Conservation (phyloP, 2,113 vertebrate species). For the Pluvianellus socialis region DNA sequence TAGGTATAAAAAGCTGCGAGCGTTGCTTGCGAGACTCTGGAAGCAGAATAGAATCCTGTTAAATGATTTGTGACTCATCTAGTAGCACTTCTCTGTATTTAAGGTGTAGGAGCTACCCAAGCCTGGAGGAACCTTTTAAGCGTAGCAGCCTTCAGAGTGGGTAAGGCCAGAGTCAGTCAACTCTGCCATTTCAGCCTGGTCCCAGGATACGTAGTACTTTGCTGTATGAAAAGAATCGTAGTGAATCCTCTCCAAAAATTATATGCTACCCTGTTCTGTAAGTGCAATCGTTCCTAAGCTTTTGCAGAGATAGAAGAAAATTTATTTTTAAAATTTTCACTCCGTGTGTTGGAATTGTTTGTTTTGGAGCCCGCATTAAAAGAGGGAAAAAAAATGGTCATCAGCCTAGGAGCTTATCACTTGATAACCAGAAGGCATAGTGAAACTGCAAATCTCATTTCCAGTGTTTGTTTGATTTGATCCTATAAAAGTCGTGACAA, state of each 20-base stretch:
- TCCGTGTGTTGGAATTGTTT: not conserved
- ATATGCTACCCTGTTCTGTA: not conserved
- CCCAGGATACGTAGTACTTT: not conserved
- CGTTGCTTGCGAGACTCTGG: not conserved
- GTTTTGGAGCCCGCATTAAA: not conserved
- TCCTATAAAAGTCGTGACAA: slow-evolving; percentile 57
- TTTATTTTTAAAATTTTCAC: not conserved
- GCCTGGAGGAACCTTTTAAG: not conserved
- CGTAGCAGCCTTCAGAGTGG: not conserved
- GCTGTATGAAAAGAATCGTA: not conserved
- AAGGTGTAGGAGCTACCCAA: not conserved
- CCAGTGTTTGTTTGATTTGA: slow-evolving; percentile 69
- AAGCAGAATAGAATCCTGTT: not conserved
- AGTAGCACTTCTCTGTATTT: not conserved
- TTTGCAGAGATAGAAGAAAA: slow-evolving; percentile 1
- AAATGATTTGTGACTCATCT: slow-evolving; percentile 21
- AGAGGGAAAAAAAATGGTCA: not conserved
- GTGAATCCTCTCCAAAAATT: not conserved
- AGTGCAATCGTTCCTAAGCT: not conserved
- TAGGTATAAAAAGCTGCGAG: not conserved
- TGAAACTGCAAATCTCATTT: slow-evolving; percentile 65
- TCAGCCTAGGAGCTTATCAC: slow-evolving; percentile 36
- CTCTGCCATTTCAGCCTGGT: not conserved
- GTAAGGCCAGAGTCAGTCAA: not conserved
- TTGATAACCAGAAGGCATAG: slow-evolving; percentile 60